Evolutionary conservation across 2,797 vertebrate species (phyloP), one percentile per base, ranked within the genome.

Genomic region (Valencia hispanica): DNA sequence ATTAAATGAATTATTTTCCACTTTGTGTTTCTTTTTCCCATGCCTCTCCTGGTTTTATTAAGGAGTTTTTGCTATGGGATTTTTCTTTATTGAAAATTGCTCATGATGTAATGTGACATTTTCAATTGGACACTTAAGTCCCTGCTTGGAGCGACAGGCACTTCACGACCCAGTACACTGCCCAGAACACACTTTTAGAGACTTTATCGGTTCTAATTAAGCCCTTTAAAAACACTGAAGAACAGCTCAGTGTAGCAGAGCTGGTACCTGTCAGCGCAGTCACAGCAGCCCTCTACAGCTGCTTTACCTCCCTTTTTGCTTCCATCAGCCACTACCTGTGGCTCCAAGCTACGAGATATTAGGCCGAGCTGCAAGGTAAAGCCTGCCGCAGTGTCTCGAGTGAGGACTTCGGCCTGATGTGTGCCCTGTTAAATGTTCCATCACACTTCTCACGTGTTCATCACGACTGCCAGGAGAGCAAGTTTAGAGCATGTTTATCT

Each of bases 401-500:
- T 59, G 57, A 34, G 83, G 83, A 84, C 86, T 86, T 87, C 88
- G 85, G 86, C 84, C 86, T 1, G 41, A 17, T 72, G 73, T 75
- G 68, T 75, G 80, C 57, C 36, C 32, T 69, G 81, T 69, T 45
- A 45, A 70, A 53, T 17, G 36, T 72, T 80, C 75, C 50, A 70
- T 84, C 73, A 83, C 73, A 53, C 76, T 81, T 84, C 74, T 78
- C 20, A 66, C 73, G 69, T 79, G 86, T 83, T 89, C 80, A 86
- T 74, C 50, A 25, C 4, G 20, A 68, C 74, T 78, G 68, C 81
- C 80, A 80, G 74, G 77, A 65, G 72, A 36, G 73, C 77, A 73
- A 59, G 84, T 75, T 1, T 43, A 75, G 82, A 43, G 0, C 36
- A 77, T 74, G 71, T 86, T 90, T 87, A 91, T 88, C 83, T 90